Percentiles rank a stretch among this genome's conserved stretches.
Evolutionary conservation across 1,140 invertebrate species (phyloP).

Genomic region (Coptotermes formosanus): DNA sequence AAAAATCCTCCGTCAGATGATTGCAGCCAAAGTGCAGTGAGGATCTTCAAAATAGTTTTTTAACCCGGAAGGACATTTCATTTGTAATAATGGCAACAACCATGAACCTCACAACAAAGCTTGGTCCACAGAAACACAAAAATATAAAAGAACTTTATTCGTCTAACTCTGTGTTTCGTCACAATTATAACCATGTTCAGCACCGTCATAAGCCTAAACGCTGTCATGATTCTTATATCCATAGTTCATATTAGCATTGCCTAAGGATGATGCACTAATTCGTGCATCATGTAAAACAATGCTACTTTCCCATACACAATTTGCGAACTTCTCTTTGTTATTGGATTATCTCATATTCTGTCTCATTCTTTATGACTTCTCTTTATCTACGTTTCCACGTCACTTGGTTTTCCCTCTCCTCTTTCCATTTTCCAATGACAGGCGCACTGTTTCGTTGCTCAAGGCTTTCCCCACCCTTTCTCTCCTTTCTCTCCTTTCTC

Average conservation of each 20-base stretch:
- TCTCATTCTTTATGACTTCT: constrained; percentile 13
- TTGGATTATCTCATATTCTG: not conserved
- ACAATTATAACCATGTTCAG: no score
- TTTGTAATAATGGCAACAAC: no score
- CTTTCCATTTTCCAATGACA: not conserved
- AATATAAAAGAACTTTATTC: no score
- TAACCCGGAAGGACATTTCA: no score
- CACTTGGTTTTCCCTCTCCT: not conserved
- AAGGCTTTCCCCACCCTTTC: not conserved
- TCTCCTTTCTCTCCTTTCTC: not conserved
- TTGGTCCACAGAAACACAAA: no score
- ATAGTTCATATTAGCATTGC: not conserved
- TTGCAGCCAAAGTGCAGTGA: no score
- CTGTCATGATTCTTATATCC: no score
- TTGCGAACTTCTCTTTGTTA: not conserved
- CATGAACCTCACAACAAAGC: no score
- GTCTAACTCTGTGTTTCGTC: no score
- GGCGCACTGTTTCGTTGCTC: not conserved
- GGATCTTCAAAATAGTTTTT: no score
- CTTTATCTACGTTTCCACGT: constrained; percentile 15
- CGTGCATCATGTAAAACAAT: not conserved
- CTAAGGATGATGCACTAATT: not conserved
- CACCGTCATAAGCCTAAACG: no score
- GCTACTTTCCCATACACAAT: not conserved
- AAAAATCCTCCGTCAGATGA: no score